Conservation (phyloP, 2,113 vertebrate genomes). For the rat (Rattus norvegicus) region DNA sequence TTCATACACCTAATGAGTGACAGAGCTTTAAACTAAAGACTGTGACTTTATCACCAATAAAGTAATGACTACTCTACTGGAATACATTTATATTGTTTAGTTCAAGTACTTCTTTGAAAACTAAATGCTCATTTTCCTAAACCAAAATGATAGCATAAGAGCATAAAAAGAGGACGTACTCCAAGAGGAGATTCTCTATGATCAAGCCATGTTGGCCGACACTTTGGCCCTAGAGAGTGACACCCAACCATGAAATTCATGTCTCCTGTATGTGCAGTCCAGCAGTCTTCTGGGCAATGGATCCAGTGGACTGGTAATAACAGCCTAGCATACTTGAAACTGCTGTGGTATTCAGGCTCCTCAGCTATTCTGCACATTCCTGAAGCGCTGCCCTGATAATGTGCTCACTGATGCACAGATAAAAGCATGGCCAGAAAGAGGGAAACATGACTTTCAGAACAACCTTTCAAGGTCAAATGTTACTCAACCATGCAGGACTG, state of each 20-base stretch:
- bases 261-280: not conserved
- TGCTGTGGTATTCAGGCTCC: constrained; percentile 71
- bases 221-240: constrained; percentile 16
- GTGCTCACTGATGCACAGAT: constrained; percentile 80
- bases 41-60: too few relatives aligned
- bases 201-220: not conserved
- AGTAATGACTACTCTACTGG: not conserved
- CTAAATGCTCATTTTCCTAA: not conserved
- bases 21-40: not conserved
- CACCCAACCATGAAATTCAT: not conserved
- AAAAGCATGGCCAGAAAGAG: constrained; percentile 66
- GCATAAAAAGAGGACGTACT: not conserved
- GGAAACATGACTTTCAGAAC: constrained; percentile 72
- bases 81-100: not conserved
- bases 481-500: constrained; percentile 56
- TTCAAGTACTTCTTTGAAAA: constrained; percentile 31
- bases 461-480: constrained; percentile 78
- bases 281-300: not conserved
- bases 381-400: constrained; percentile 78
- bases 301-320: constrained; percentile 27
- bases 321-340: constrained; percentile 73
- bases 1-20: not conserved
- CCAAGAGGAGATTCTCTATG: not conserved
- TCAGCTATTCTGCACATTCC: constrained; percentile 81
- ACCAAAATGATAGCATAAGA: constrained; percentile 43